A percentile compares a stretch with the other conserved stretches of the same genome.
Evolutionary conservation across 1,140 invertebrate genomes (phyloP).

Genomic region (Oryzaephilus surinamensis): DNA sequence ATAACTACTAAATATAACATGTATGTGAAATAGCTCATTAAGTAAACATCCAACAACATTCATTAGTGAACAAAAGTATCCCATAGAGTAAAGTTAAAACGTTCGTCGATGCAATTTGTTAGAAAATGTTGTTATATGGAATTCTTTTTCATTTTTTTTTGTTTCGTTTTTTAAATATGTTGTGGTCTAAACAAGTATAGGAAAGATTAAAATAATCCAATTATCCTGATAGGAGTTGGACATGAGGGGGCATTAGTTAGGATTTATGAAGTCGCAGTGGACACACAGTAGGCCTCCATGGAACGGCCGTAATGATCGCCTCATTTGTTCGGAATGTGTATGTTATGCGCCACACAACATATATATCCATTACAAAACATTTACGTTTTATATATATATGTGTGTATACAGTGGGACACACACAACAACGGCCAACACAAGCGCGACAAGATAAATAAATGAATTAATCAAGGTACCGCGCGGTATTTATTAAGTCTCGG

Average conservation of each 20-base stretch:
- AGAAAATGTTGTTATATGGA: too few relatives aligned
- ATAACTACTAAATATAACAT: too few relatives aligned
- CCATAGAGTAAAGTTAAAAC: too few relatives aligned
- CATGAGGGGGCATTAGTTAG: slow-evolving; percentile 12
- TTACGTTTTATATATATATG: too few relatives aligned
- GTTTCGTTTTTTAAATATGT: too few relatives aligned
- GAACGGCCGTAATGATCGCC: slow-evolving; percentile 9
- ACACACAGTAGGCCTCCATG: slow-evolving; percentile 10
- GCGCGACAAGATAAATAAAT: slow-evolving; percentile 17
- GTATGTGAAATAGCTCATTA: too few relatives aligned
- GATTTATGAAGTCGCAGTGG: slow-evolving; percentile 14
- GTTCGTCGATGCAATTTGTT: slow-evolving; percentile 9
- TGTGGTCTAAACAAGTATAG: neutral
- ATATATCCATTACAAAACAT: slow-evolving; percentile 14
- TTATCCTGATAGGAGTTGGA: slow-evolving; percentile 14
- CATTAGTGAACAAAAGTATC: too few relatives aligned
- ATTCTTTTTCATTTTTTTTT: too few relatives aligned
- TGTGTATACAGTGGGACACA: too few relatives aligned
- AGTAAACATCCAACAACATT: too few relatives aligned
- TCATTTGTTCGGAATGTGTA: slow-evolving; percentile 15
- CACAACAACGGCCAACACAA: too few relatives aligned
- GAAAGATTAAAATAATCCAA: slow-evolving; percentile 17
- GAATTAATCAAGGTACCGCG: slow-evolving; percentile 14
- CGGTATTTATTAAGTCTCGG: slow-evolving; percentile 12
- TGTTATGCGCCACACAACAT: slow-evolving; percentile 2